These are phyloP conservation scores for Oikopleura albicans DNA, from an alignment of 23 tunicate genomes.

Conservation along the genomic window DNA sequence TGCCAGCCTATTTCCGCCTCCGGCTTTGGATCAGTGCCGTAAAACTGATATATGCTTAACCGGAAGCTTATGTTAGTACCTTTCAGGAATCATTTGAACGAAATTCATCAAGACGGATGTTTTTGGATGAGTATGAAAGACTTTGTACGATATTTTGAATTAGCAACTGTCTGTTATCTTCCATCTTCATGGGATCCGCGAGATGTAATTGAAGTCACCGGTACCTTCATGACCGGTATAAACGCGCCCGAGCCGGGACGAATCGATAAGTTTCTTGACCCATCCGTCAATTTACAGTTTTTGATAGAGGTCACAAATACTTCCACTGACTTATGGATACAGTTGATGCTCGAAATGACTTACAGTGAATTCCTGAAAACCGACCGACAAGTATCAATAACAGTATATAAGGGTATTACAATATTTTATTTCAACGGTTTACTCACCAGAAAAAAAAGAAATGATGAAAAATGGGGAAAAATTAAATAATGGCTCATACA, in stretches of 20 bases:
- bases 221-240: not conserved
- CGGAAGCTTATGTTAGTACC: too few relatives aligned
- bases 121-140: not conserved
- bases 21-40: too few relatives aligned
- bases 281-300: not conserved
- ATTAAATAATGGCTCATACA: too few relatives aligned
- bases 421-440: too few relatives aligned
- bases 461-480: too few relatives aligned
- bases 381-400: too few relatives aligned
- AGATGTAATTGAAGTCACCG: too few relatives aligned
- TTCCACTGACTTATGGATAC: not conserved
- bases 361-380: not conserved
- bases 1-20: too few relatives aligned
- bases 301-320: not conserved
- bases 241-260: not conserved
- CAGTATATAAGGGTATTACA: too few relatives aligned
- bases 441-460: too few relatives aligned
- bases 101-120: not conserved
- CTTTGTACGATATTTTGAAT: not conserved
- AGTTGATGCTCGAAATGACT: not conserved
- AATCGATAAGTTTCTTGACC: not conserved
- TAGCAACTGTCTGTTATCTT: not conserved
- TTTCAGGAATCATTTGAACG: not conserved
- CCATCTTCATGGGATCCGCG: not conserved
- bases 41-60: too few relatives aligned